These are phyloP conservation scores for Fundulus diaphanus DNA, from an alignment of 2,797 vertebrate species.

Conservation along the genomic window DNA sequence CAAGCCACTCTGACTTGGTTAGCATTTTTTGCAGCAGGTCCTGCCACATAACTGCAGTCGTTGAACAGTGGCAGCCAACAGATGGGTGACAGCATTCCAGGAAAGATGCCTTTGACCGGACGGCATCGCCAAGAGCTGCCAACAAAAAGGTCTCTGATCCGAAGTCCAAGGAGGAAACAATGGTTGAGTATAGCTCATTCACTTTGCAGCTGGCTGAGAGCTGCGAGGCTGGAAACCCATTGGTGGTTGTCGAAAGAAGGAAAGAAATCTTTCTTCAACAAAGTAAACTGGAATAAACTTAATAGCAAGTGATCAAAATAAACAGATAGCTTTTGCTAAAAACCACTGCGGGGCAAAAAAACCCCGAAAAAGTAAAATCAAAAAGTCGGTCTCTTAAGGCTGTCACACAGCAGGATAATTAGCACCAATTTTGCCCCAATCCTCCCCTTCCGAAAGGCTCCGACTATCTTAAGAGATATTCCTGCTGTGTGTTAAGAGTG, in stretches of 20 bases:
- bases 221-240: constrained; percentile 56
- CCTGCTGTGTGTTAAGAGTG: too few species aligned
- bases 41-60: constrained; percentile 37
- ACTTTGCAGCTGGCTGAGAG: constrained; percentile 68
- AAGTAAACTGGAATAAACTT: constrained; percentile 10
- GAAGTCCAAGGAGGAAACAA: constrained; percentile 54
- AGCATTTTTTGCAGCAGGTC: neutral
- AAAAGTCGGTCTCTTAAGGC: too few species aligned
- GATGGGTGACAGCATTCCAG: constrained; percentile 68
- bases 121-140: constrained; percentile 60
- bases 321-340: neutral
- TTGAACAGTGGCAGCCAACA: constrained; percentile 57
- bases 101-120: constrained; percentile 62
- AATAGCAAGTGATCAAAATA: constrained; percentile 45
- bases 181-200: constrained; percentile 65
- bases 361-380: too few species aligned
- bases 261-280: constrained; percentile 17
- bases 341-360: too few species aligned
- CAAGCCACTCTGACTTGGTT: neutral
- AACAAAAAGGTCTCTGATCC: constrained; percentile 67
- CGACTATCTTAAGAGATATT: too few species aligned
- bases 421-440: too few species aligned
- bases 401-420: too few species aligned
- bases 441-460: too few species aligned
- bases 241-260: constrained; percentile 33